Conservation (phyloP, 2,888 invertebrate species). For the Drosophila nigritarsus region DNA sequence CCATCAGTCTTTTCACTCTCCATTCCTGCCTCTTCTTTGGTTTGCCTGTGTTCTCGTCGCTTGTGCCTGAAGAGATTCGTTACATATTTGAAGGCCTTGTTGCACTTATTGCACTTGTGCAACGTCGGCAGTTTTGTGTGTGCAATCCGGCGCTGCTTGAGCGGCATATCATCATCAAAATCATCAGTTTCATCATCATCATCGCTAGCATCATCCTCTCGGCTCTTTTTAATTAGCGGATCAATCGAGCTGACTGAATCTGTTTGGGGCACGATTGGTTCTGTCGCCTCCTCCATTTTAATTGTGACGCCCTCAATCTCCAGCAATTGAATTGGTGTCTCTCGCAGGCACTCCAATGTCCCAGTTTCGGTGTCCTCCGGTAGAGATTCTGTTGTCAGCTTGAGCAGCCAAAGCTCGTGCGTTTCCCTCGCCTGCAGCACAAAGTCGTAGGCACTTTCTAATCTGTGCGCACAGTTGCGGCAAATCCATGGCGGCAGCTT, state of each 20-base stretch:
- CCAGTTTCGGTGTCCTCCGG: constrained; percentile 19
- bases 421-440: constrained; percentile 56
- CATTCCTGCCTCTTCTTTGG: neutral
- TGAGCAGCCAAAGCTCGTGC: constrained; percentile 50
- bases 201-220: constrained; percentile 17
- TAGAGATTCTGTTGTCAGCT: constrained; percentile 4
- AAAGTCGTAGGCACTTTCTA: constrained; percentile 62
- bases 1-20: constrained; percentile 3
- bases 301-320: constrained; percentile 64
- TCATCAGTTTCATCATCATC: constrained; percentile 33
- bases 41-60: constrained; percentile 24
- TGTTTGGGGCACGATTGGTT: constrained; percentile 9
- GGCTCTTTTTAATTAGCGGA: constrained; percentile 49
- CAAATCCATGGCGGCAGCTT: constrained; percentile 65
- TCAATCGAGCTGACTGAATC: constrained; percentile 26
- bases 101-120: constrained; percentile 56
- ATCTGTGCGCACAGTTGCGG: constrained; percentile 46
- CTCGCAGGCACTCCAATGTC: constrained; percentile 52
- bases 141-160: constrained; percentile 47
- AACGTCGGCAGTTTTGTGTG: constrained; percentile 14
- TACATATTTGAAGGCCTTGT: constrained; percentile 54
- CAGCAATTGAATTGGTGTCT: constrained; percentile 58
- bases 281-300: constrained; percentile 56
- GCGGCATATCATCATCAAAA: constrained; percentile 60
- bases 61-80: constrained; percentile 66